Percentiles rank a stretch among this genome's conserved stretches.
phyloP scores from a whole-genome alignment of 2,113 vertebrate genomes.

The Corythaixoides concolor region DNA sequence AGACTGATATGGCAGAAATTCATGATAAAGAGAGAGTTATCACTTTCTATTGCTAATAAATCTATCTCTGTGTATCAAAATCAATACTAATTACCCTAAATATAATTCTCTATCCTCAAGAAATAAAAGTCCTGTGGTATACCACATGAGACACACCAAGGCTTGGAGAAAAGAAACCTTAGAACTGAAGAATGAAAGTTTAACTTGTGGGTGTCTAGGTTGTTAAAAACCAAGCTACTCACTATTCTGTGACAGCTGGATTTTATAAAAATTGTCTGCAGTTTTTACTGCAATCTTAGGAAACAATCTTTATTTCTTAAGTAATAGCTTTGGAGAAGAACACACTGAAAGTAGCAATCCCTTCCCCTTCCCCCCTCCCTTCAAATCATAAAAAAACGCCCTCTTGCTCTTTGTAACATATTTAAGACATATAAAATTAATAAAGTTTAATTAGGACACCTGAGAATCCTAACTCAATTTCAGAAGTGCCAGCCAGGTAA shows the following conservation, averaged over 20 bases:
- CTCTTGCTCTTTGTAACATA: not conserved
- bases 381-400: not conserved
- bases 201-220: not conserved
- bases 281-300: not conserved
- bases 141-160: not conserved
- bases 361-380: too few species aligned
- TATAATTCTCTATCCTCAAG: not conserved
- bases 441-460: not conserved
- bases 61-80: not conserved
- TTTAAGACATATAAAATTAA: not conserved
- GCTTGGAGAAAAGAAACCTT: not conserved
- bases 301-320: not conserved
- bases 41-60: not conserved
- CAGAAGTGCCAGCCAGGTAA: not conserved
- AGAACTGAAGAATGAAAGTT: not conserved
- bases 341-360: not conserved
- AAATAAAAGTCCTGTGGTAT: not conserved
- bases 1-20: not conserved
- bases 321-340: not conserved
- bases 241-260: not conserved
- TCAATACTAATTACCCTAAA: not conserved
- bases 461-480: not conserved
- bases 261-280: not conserved
- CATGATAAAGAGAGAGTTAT: not conserved
- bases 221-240: not conserved